A percentile compares a stretch with the other conserved stretches of the same genome.
phyloP scores from a whole-genome alignment of 2,797 vertebrate species.

The Melanotaenia maccullochi region DNA sequence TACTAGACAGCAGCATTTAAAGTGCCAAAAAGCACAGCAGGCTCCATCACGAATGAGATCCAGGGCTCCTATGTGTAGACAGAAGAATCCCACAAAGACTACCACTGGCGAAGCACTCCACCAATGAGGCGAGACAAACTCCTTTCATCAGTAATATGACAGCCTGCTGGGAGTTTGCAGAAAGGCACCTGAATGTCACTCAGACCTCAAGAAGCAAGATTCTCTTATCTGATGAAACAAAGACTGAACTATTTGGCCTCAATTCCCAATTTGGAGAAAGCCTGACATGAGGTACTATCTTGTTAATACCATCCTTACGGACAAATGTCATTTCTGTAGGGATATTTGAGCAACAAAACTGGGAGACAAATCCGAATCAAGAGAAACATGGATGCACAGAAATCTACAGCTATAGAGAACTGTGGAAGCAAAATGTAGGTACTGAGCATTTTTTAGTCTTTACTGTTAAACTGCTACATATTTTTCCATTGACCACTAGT shows the following conservation, averaged over 20 bases:
- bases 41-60: not conserved
- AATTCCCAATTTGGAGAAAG: not conserved
- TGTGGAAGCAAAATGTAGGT: not conserved
- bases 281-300: not conserved
- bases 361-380: not conserved
- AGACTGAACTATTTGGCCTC: not conserved
- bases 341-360: not conserved
- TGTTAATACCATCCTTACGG: not conserved
- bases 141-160: not conserved
- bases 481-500: too few species aligned
- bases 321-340: not conserved
- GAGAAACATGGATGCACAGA: not conserved
- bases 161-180: slow-evolving; percentile 1
- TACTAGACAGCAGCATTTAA: not conserved
- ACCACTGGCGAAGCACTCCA: not conserved
- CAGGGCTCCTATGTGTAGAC: not conserved
- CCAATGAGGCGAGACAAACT: not conserved
- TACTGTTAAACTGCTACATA: not conserved
- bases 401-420: not conserved
- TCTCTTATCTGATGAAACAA: not conserved
- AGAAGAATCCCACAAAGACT: not conserved
- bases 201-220: not conserved
- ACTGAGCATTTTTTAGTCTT: not conserved
- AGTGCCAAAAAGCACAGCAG: slow-evolving; percentile 2
- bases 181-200: not conserved